Conservation (phyloP, 2,797 vertebrate genomes). For the Simalia tracyae region DNA sequence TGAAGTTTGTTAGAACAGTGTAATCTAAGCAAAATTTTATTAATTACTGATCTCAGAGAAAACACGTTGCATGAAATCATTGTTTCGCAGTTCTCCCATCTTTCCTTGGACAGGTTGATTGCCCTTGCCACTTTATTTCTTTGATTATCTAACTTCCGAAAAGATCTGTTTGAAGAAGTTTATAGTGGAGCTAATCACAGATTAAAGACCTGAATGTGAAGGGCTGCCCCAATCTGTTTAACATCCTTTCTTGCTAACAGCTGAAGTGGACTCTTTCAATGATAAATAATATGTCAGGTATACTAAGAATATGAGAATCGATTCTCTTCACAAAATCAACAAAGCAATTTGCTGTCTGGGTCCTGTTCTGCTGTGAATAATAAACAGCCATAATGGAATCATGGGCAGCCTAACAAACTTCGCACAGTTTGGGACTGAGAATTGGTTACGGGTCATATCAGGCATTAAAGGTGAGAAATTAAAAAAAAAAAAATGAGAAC, state of each 20-base stretch:
- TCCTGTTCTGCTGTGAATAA: slow-evolving; percentile 60
- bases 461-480: neutral
- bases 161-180: slow-evolving; percentile 2
- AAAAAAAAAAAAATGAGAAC: slow-evolving; percentile 5
- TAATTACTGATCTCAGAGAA: neutral
- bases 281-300: slow-evolving; percentile 45
- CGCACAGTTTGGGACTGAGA: slow-evolving; percentile 31
- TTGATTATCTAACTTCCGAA: neutral
- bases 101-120: neutral
- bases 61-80: neutral
- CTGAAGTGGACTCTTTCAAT: neutral
- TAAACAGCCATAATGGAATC: slow-evolving; percentile 42
- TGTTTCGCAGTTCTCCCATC: neutral
- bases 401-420: slow-evolving; percentile 36
- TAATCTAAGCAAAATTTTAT: neutral
- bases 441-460: neutral
- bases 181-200: neutral
- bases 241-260: slow-evolving; percentile 16
- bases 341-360: slow-evolving; percentile 65
- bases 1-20: neutral
- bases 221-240: neutral
- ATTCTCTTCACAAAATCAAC: slow-evolving; percentile 63
- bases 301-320: slow-evolving; percentile 50
- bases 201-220: neutral
- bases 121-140: neutral